These are phyloP conservation scores for Stegastes partitus DNA, from an alignment of 2,113 vertebrate genomes.

Conservation along the genomic window DNA sequence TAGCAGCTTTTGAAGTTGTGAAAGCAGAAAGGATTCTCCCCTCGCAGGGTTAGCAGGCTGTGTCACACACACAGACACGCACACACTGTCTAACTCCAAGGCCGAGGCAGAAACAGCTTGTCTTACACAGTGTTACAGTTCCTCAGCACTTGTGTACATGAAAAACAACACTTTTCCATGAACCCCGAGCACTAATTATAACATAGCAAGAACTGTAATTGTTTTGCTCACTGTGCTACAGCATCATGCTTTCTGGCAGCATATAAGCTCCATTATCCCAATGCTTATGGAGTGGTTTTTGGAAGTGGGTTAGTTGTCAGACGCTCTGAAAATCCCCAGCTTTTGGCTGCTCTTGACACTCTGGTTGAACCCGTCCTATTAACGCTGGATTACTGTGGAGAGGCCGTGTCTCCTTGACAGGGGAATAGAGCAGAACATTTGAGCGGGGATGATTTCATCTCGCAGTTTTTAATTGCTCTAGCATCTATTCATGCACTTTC, in stretches of 20 bases:
- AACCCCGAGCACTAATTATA: conserved; percentile 92
- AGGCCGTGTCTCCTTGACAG: conserved; percentile 85
- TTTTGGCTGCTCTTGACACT: conserved; percentile 93
- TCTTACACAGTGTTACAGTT: conserved; percentile 86
- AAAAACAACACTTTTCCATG: conserved; percentile 83
- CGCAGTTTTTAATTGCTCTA: conserved; percentile 88
- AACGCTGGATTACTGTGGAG: conserved; percentile 88
- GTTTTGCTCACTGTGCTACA: conserved; percentile 61
- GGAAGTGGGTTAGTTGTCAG: conserved; percentile 90
- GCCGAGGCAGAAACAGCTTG: conserved; percentile 76
- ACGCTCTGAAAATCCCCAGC: conserved; percentile 90
- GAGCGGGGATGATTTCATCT: conserved; percentile 86
- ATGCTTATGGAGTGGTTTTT: conserved; percentile 90
- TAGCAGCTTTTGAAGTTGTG: not conserved
- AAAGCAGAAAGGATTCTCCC: not conserved
- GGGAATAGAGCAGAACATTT: conserved; percentile 87
- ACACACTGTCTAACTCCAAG: conserved; percentile 4
- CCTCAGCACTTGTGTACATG: conserved; percentile 82
- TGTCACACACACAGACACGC: not conserved
- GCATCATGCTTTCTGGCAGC: conserved; percentile 19
- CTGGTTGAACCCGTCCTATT: conserved; percentile 92
- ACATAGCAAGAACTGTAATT: conserved; percentile 84
- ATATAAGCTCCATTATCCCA: conserved; percentile 90
- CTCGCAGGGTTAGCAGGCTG: not conserved
- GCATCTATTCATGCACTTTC: conserved; percentile 79